Percentiles rank a stretch among this genome's conserved stretches.
phyloP scores from a whole-genome alignment of 2,797 vertebrate species.

The Rhynchonycteris naso region DNA sequence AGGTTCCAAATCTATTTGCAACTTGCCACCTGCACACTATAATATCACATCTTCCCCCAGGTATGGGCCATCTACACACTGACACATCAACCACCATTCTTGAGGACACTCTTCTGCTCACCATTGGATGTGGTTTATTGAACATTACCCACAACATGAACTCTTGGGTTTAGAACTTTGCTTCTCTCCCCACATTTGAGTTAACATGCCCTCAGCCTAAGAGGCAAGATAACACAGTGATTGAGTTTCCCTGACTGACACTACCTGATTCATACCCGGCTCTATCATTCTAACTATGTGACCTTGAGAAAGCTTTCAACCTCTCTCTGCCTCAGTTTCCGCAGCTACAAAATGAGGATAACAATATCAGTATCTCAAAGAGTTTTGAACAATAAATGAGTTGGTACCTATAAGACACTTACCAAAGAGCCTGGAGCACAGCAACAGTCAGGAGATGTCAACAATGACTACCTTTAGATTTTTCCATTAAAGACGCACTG shows the following conservation, averaged over 20 bases:
- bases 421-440: neutral
- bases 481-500: neutral
- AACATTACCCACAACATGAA: neutral
- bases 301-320: neutral
- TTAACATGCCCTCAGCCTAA: neutral
- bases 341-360: neutral
- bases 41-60: neutral
- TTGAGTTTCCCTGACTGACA: neutral
- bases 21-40: neutral
- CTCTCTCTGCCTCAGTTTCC: neutral
- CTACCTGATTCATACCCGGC: neutral
- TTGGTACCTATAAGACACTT: neutral
- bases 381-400: constrained; percentile 20
- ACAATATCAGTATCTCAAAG: constrained; percentile 44
- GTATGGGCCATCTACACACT: neutral
- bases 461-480: neutral
- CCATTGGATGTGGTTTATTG: neutral
- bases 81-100: neutral
- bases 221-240: neutral
- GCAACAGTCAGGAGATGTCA: neutral
- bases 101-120: neutral
- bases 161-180: neutral
- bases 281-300: neutral
- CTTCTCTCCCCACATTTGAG: neutral
- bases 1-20: neutral